Base-by-base conservation (phyloP, 64 coral and sea anemone genomes). In the Stichodactyla mertensii region DNA sequence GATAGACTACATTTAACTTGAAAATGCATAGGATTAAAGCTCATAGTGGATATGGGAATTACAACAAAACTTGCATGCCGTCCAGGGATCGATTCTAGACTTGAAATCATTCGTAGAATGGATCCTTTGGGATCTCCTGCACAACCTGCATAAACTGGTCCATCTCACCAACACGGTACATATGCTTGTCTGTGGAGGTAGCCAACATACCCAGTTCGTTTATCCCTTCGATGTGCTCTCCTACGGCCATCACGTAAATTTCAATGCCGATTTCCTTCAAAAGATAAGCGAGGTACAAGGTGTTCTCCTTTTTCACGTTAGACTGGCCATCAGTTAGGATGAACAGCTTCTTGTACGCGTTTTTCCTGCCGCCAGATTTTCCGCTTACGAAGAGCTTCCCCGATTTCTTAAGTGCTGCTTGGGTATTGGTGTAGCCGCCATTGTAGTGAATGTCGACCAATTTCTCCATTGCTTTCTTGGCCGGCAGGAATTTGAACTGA, bases 151-250 rank as follows among this genome's bases (percentile, higher is more conserved):
- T 91, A 24, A 87, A 91, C 22, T 60, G 54, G 1, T 55, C 20
- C 89, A 87, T 91, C 14, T 86, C 58, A 51, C 78, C 64, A 11
- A 86, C 71, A 51, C 84, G 83, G 51, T 91, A 91, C 45, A 91
- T 31, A 27, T 91, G 89, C 16, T n/a, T 59, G 58, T 81, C 74
- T 8, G 84, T 86, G 10, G 89, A 87, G 15, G 84, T 91, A 14
- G 89, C 70, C 54, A 91, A 22, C 85, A 87, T 61, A 16, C 61
- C 66, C 15, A 91, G 84, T 24, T 91, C 89, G 58, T 86, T 64
- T 55, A 91, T 91, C 7, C 84, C 79, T 77, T 85, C 61, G 36
- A 91, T 86, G 19, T 59, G 60, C 24, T 87, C 6, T 45, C 89
- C 89, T 1, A 91, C 77, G 31, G 84, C 89, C 84, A 86, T 85